Percentiles rank a stretch among this genome's conserved stretches.
These are phyloP conservation scores for Hystrix brachyura DNA, from an alignment of 2,113 vertebrate genomes.

Conservation along the genomic window DNA sequence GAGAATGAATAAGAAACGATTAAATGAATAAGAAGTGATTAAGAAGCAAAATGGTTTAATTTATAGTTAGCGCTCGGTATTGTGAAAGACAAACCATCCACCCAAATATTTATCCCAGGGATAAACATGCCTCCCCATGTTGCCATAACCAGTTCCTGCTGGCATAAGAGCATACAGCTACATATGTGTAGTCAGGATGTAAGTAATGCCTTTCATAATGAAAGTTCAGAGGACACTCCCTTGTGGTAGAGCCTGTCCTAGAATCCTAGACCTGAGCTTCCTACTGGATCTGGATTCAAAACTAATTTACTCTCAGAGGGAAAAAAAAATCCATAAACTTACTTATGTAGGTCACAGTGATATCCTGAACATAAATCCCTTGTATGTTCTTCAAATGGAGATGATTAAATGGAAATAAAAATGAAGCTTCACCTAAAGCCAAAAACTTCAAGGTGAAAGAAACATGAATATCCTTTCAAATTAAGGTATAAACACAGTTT, in stretches of 20 bases:
- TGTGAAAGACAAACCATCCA: constrained; percentile 67
- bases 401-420: background rate
- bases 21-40: constrained; percentile 59
- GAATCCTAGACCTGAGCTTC: background rate
- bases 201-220: background rate
- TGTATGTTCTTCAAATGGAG: constrained; percentile 8
- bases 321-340: background rate
- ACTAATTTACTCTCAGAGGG: background rate
- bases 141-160: background rate
- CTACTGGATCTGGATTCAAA: background rate
- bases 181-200: background rate
- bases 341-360: background rate
- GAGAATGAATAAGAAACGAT: constrained; percentile 61
- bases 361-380: constrained; percentile 6
- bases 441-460: constrained; percentile 6
- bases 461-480: background rate
- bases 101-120: constrained; percentile 60
- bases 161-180: background rate
- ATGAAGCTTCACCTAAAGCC: background rate
- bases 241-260: background rate
- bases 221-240: background rate
- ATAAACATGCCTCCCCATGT: constrained; percentile 6
- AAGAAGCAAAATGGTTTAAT: constrained; percentile 47
- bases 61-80: constrained; percentile 60
- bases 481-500: background rate